These are phyloP conservation scores for Hoplostethus atlanticus DNA, from an alignment of 2,797 vertebrate genomes.

Conservation along the genomic window DNA sequence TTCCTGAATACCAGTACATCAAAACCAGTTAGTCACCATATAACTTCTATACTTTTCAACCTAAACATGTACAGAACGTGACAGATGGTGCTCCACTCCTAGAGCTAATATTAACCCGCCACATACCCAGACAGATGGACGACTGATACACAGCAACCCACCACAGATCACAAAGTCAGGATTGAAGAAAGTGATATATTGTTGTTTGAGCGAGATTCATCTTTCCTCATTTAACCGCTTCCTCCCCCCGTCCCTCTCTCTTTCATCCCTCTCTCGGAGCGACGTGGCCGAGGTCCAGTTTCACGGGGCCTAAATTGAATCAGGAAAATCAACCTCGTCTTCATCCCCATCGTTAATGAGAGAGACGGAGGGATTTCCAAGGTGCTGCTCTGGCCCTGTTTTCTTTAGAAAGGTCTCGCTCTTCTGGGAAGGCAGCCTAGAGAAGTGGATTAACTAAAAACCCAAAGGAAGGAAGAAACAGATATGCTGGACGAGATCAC, in stretches of 20 bases:
- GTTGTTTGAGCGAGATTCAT: constrained; percentile 27
- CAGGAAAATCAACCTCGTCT: constrained; percentile 81
- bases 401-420: constrained; percentile 82
- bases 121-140: not conserved
- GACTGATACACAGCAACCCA: not conserved
- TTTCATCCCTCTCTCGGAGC: constrained; percentile 51
- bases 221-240: constrained; percentile 27
- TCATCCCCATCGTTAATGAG: constrained; percentile 78
- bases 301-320: constrained; percentile 83
- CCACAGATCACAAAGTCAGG: constrained; percentile 16
- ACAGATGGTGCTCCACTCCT: no score
- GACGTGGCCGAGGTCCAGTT: constrained; percentile 68
- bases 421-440: constrained; percentile 82
- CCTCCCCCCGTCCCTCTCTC: constrained; percentile 30
- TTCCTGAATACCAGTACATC: not conserved
- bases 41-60: not conserved
- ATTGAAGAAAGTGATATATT: constrained; percentile 33
- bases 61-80: not conserved
- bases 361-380: constrained; percentile 78
- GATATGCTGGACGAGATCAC: constrained; percentile 66
- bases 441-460: constrained; percentile 80
- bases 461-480: constrained; percentile 82
- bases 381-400: constrained; percentile 78
- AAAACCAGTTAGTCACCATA: not conserved
- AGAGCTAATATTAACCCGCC: not conserved